Percentiles rank a stretch among this genome's conserved stretches.
phyloP scores from a whole-genome alignment of 2,888 invertebrate genomes.

The Clitarchus hookeri region DNA sequence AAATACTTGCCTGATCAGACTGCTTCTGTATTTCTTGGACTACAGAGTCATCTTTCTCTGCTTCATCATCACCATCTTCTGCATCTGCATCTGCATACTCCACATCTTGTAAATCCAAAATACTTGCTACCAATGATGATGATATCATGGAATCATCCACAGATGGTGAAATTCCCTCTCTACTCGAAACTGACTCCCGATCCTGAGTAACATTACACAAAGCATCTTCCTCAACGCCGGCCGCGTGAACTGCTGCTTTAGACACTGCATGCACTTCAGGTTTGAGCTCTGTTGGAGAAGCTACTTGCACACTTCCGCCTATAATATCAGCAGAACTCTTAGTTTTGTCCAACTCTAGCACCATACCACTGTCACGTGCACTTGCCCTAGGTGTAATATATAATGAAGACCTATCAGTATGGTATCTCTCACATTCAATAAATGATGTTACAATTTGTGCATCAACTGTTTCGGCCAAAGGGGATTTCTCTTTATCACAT shows the following conservation, averaged over 20 bases:
- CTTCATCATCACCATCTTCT: conserved; percentile 53
- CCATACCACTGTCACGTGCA: not conserved
- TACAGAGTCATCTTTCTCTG: conserved; percentile 15
- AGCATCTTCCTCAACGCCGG: not conserved
- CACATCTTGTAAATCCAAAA: conserved; percentile 61
- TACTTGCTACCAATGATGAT: conserved; percentile 46
- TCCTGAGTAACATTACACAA: not conserved
- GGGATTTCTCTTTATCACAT: not conserved
- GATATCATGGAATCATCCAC: conserved; percentile 59
- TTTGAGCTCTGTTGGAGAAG: conserved; percentile 5
- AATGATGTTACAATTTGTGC: not conserved
- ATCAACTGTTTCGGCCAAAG: not conserved
- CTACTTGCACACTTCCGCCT: conserved; percentile 32
- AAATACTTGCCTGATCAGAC: conserved; percentile 22
- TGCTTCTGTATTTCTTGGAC: conserved; percentile 17
- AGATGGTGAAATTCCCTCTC: not conserved
- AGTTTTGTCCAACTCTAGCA: not conserved
- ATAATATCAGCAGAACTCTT: conserved; percentile 33
- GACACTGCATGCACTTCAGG: not conserved
- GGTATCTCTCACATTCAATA: not conserved
- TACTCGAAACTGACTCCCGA: not conserved
- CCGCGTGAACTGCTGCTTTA: not conserved
- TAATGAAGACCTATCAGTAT: not conserved
- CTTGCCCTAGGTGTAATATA: not conserved
- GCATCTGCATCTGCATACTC: conserved; percentile 63